A percentile compares a stretch with the other conserved stretches of the same genome.
Evolutionary conservation across 2,888 invertebrate species (phyloP).

Genomic region (Rhamphomyia laevipes): DNA sequence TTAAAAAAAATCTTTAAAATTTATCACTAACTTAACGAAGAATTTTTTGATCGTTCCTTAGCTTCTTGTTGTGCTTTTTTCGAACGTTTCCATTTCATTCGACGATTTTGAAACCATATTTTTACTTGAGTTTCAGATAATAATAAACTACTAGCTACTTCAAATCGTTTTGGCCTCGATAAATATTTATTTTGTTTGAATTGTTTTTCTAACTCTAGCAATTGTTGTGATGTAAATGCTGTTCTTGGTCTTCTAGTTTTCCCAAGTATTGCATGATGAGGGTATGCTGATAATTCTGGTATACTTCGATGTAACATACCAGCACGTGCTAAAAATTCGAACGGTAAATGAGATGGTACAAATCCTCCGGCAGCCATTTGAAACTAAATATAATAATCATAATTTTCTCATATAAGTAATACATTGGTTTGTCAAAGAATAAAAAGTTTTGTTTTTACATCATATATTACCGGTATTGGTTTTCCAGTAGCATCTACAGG

Average conservation of each 20-base stretch:
- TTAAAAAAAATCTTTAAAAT: not conserved
- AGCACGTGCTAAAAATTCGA: constrained; percentile 83
- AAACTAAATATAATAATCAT: constrained; percentile 22
- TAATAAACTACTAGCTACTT: constrained; percentile 95
- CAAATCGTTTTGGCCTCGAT: constrained; percentile 94
- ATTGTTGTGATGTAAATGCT: constrained; percentile 92
- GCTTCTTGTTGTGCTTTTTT: constrained; percentile 91
- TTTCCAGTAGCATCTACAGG: constrained; percentile 39
- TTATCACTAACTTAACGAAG: constrained; percentile 8
- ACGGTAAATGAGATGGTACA: constrained; percentile 38
- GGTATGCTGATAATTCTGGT: constrained; percentile 67
- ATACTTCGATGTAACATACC: constrained; percentile 87
- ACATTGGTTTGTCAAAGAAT: not conserved
- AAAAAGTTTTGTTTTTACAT: not conserved
- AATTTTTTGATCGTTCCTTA: constrained; percentile 40
- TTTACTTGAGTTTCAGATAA: constrained; percentile 97
- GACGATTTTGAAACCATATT: constrained; percentile 97
- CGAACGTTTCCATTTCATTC: constrained; percentile 98
- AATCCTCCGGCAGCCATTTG: constrained; percentile 42
- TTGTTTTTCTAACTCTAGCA: constrained; percentile 94
- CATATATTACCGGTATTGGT: constrained; percentile 31
- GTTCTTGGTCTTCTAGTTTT: constrained; percentile 91
- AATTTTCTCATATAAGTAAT: not conserved
- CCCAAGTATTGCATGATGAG: constrained; percentile 66
- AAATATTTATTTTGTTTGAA: constrained; percentile 98